These are phyloP conservation scores for Lepidochrysops patricia DNA, from an alignment of 2,888 invertebrate species.

Conservation along the genomic window DNA sequence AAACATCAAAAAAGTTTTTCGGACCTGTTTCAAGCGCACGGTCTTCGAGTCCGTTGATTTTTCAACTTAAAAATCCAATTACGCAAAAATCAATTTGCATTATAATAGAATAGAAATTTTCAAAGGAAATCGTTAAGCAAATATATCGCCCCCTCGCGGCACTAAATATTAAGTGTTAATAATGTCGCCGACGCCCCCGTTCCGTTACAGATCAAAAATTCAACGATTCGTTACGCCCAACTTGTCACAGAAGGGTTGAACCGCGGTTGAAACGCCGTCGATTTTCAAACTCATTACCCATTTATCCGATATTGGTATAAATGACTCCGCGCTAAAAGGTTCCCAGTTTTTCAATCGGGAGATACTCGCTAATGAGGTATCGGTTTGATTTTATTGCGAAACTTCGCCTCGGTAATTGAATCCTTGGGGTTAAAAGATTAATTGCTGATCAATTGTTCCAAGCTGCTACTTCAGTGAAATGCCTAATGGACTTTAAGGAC, in stretches of 20 bases:
- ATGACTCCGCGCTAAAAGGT: conserved; percentile 25
- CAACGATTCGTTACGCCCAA: conserved; percentile 53
- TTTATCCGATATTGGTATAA: conserved; percentile 46
- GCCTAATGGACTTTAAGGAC: no score
- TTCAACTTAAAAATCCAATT: conserved; percentile 3
- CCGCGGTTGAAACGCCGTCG: conserved; percentile 25
- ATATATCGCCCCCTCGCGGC: conserved; percentile 37
- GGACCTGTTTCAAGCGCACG: not conserved
- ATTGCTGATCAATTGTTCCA: not conserved
- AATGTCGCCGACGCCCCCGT: conserved; percentile 48
- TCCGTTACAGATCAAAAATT: conserved; percentile 52
- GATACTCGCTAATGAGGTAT: conserved; percentile 1
- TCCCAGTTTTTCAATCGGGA: conserved; percentile 13
- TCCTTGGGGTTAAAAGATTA: not conserved
- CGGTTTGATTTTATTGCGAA: not conserved
- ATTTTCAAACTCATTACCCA: conserved; percentile 46
- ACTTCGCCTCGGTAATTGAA: not conserved
- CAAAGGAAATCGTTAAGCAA: conserved; percentile 37
- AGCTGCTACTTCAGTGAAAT: no score
- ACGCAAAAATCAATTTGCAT: conserved; percentile 11
- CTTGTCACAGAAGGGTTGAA: conserved; percentile 45
- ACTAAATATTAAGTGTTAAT: conserved; percentile 67
- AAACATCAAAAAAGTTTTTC: not conserved
- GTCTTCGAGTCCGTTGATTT: not conserved
- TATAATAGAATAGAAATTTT: conserved; percentile 18